Evolutionary conservation across 2,888 invertebrate species (phyloP), one percentile per base, ranked within the genome.

Genomic region (Cheilosia urbana): DNA sequence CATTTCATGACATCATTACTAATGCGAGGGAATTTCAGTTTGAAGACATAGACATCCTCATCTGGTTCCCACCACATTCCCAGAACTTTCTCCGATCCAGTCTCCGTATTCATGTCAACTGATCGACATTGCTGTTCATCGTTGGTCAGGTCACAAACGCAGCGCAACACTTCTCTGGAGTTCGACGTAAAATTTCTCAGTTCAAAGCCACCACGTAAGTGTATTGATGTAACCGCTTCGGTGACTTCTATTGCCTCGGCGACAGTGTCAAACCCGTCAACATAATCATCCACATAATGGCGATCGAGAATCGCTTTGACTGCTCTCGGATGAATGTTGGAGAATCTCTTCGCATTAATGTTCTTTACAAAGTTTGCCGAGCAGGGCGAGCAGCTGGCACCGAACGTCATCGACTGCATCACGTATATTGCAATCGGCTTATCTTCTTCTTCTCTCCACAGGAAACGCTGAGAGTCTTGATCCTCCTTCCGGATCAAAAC

Each of bases 291-390:
- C 2, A 78, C 78, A 15, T 79, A 78, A n/a, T n/a, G n/a, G n/a
- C n/a, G n/a, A n/a, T n/a, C n/a, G n/a, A n/a, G n/a, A n/a, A n/a
- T n/a, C n/a, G n/a, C n/a, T n/a, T n/a, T n/a, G n/a, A n/a, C n/a
- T n/a, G n/a, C n/a, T n/a, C n/a, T n/a, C 37, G 68, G 65, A 30
- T 30, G 45, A 5, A 49, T 7, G 13, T 47, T 34, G 0, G 2
- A n/a, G 37, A 62, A 78, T 21, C 21, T 24, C 45, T 24, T 40
- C 55, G 55, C 82, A 24, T 73, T 71, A 11, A 40, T 17, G 34
- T 84, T 78, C 47, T 87, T 88, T 13, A 87, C 63, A 68, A 68
- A 88, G 42, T 87, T 87, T 6, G 87, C 85, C 24, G 53, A 21
- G 88, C 87, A 15, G 84, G 80, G 58, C 24, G 24, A 24, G 24